Evolutionary conservation across 2,113 vertebrate species (phyloP), one percentile per base, ranked within the genome.

Genomic region (Calidris pygmaea): DNA sequence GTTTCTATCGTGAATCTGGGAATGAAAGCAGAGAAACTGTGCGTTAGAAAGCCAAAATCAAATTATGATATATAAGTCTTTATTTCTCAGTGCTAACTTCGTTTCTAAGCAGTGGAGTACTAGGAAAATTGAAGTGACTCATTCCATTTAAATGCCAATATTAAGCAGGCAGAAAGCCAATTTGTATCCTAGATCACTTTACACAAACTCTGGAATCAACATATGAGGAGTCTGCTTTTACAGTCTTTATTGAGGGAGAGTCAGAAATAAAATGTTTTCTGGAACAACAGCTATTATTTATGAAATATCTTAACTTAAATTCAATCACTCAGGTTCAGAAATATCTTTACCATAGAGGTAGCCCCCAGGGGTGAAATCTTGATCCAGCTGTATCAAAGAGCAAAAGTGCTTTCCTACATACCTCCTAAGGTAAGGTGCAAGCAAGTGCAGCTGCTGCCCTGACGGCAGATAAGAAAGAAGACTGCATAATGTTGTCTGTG

Each of bases 51-150:
- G 7, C 6, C 30, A 47, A 77, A 78, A 89, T 45, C 16, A 84
- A 35, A 71, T 95, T 94, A 27, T 29, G 14, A 66, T 67, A 76
- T 72, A 78, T 93, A 91, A 87, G 87, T 63, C 71, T 94, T 83
- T 65, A 70, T 92, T 94, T 82, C 48, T 88, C 32, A 72, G 19
- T 0, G 0, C 16, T 92, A 73, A 53, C 34, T 80, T 92, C 2
- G 30, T 94, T 86, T 86, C 58, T 74, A 91, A 72, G 29, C 27
- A 34, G 16, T 67, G n/a, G 10, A 85, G 39, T 72, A 53, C 21
- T 85, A 35, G 70, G 47, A 85, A 74, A 91, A 87, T 19, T 63
- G n/a, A 5, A 2, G 11, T 66, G 43, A 91, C 41, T 80, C 66
- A 45, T 73, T 81, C 47, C 3, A 63, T 82, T 91, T 67, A 67